phyloP scores from a whole-genome alignment of 2,113 vertebrate genomes.

The Tychaedon coryphoeus region DNA sequence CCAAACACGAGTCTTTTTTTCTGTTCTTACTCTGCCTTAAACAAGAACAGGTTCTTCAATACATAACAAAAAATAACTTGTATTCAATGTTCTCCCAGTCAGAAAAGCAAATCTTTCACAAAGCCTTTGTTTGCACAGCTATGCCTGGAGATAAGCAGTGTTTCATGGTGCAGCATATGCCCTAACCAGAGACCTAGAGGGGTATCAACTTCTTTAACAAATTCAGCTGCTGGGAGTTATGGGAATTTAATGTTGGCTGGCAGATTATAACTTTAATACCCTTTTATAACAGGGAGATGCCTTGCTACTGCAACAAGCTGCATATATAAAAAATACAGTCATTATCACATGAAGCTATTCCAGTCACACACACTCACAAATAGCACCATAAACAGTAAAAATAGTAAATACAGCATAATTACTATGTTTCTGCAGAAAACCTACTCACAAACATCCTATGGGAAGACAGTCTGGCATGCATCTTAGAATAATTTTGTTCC shows the following conservation, averaged over 20 bases:
- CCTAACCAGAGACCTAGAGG: not conserved
- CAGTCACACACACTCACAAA: not conserved
- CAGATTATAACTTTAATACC: not conserved
- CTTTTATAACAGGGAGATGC: not conserved
- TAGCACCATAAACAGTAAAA: slow-evolving; percentile 18
- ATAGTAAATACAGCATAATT: slow-evolving; percentile 31
- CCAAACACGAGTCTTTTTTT: accelerated
- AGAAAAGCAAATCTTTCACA: not conserved
- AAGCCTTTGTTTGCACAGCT: not conserved
- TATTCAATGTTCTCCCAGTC: not conserved
- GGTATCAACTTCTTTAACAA: not conserved
- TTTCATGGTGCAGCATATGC: not conserved
- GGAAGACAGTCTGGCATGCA: not conserved
- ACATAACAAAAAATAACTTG: not conserved
- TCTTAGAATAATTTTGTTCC: slow-evolving; percentile 1
- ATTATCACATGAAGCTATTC: not conserved
- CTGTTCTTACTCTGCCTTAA: not conserved
- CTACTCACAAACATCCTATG: not conserved
- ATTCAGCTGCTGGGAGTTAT: not conserved
- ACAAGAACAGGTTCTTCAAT: not conserved
- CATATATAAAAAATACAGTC: not conserved
- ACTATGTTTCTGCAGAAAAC: not conserved
- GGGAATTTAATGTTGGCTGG: not conserved
- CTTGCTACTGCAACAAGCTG: not conserved
- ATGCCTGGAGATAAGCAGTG: not conserved